phyloP scores from a whole-genome alignment of 2,113 vertebrate species.

The Zosterops japonicus region DNA sequence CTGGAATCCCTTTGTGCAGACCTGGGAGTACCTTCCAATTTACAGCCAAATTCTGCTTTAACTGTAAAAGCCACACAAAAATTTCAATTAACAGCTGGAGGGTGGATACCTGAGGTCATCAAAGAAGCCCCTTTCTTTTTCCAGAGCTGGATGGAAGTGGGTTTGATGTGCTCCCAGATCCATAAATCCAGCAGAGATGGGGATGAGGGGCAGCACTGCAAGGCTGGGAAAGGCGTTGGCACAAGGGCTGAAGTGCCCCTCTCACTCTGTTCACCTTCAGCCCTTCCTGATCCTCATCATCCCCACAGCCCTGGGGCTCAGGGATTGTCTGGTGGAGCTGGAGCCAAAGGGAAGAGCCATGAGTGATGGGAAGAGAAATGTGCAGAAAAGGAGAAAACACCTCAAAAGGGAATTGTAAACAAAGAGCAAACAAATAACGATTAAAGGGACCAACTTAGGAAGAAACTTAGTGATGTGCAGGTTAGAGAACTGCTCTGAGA shows the following conservation, averaged over 20 bases:
- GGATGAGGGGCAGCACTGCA: not conserved
- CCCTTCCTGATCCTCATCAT: not conserved
- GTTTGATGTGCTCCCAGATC: not conserved
- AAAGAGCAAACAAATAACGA: not conserved
- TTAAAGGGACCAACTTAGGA: not conserved
- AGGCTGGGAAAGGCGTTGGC: not conserved
- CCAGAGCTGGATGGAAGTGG: not conserved
- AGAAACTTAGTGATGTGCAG: not conserved
- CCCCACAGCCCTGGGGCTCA: not conserved
- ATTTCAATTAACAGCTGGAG: not conserved
- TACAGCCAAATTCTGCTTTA: not conserved
- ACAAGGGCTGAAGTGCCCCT: not conserved
- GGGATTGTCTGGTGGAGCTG: not conserved
- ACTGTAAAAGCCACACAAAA: not conserved
- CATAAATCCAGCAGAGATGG: not conserved
- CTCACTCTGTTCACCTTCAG: not conserved
- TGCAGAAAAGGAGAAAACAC: not conserved
- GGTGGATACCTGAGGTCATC: not conserved
- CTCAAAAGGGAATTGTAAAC: not conserved
- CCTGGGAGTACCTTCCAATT: not conserved
- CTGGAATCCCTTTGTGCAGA: not conserved
- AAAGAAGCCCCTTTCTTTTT: not conserved
- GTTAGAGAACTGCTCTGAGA: not conserved
- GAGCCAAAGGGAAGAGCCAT: not conserved
- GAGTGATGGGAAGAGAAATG: not conserved